Evolutionary conservation across 2,888 invertebrate species (phyloP), one percentile per base, ranked within the genome.

Genomic region (Cryptus viduatorius): DNA sequence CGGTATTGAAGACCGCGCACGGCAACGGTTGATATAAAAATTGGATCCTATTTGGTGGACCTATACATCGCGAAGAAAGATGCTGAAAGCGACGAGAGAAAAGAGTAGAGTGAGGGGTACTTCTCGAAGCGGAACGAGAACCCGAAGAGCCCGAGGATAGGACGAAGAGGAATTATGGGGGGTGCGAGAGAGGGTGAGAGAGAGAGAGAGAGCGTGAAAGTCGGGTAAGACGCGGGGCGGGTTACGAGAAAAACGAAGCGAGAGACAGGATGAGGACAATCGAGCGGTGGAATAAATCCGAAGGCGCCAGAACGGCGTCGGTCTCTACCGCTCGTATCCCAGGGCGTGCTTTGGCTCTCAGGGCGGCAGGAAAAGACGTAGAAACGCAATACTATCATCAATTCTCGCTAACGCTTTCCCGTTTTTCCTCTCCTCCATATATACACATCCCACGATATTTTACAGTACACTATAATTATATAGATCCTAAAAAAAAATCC

Each of bases 291-390:
- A 87, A 89, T 88, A 84, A 88, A 88, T 87, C 88, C 75, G 84
- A 79, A 87, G 92, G 92, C 92, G 93, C 93, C 92, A 89, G 86
- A 86, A 84, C 86, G 92, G 90, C 92, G 92, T 90, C 89, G 84
- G 75, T 71, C 87, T 86, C 29, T 29, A 29, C 14, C 88, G 75
- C 76, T 83, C 83, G 83, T 84, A 82, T 79, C 61, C 78, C 59
- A 16, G 72, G 24, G 79, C 65, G 71, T 82, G 69, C 42, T 48
- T 59, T 19, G 50, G 46, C 29, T 53, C 44, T 29, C 10, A 64
- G 50, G 44, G 42, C 75, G 31, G 42, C 29, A 48, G 67, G 72
- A 77, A 67, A 68, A 44, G 61, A 78, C 65, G 71, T 48, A 69
- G 50, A 79, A 84, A 82, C 29, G 16, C 19, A n/a, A 64, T 37